Conservation (phyloP, 2,888 invertebrate genomes). For the Xestia sexstrigata region DNA sequence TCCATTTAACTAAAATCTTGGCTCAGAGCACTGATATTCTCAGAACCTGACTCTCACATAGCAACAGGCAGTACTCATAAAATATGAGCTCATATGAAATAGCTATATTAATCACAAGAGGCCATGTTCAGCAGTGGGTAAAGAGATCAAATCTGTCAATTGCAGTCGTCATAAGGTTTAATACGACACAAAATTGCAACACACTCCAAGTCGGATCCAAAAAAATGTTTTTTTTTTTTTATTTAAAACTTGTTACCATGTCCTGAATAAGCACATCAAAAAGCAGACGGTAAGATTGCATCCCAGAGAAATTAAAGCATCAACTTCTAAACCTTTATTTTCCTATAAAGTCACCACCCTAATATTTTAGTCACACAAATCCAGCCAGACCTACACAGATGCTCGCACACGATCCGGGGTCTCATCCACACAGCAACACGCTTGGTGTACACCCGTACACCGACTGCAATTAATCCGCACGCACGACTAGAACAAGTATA, state of each 20-base stretch:
- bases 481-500: slow-evolving; percentile 44
- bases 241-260: no score
- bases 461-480: slow-evolving; percentile 55
- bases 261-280: neutral
- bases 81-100: neutral
- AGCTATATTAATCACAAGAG: neutral
- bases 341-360: neutral
- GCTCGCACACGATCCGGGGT: neutral
- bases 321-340: neutral
- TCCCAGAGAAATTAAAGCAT: neutral
- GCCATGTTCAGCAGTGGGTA: neutral
- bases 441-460: slow-evolving; percentile 21
- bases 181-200: neutral
- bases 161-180: neutral
- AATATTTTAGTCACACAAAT: neutral
- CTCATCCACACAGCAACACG: slow-evolving; percentile 17
- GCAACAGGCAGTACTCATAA: neutral
- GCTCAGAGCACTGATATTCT: slow-evolving; percentile 7
- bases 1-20: slow-evolving; percentile 30
- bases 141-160: neutral
- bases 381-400: slow-evolving; percentile 5
- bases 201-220: neutral
- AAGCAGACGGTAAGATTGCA: neutral
- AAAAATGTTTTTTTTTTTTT: neutral
- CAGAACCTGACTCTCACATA: neutral